phyloP scores from a whole-genome alignment of 1,140 invertebrate species.

The Homalodisca vitripennis region DNA sequence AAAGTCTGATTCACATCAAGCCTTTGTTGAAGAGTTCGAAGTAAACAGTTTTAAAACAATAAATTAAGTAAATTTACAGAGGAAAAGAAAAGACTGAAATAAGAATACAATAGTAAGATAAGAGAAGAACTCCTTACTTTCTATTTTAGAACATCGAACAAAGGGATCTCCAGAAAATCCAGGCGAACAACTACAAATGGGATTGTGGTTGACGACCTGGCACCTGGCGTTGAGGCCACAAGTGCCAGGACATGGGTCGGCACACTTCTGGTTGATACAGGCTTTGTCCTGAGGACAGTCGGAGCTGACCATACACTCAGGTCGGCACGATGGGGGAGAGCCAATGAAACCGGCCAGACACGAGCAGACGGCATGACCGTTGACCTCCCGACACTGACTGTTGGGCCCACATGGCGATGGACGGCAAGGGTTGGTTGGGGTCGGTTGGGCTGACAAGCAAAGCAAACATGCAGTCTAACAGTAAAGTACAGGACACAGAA shows the following conservation, averaged over 20 bases:
- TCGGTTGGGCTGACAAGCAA: conserved; percentile 33
- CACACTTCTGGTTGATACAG: conserved; percentile 50
- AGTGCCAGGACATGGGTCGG: conserved; percentile 49
- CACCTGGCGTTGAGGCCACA: conserved; percentile 53
- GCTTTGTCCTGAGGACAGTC: conserved; percentile 48
- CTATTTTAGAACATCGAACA: conserved; percentile 49
- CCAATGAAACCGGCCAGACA: conserved; percentile 51
- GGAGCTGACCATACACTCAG: conserved; percentile 49
- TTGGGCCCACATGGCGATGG: conserved; percentile 51
- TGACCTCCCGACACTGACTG: conserved; percentile 49
- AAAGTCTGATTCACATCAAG: too few relatives aligned
- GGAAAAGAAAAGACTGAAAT: conserved; percentile 27
- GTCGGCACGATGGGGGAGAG: conserved; percentile 49
- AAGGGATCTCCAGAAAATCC: conserved; percentile 55
- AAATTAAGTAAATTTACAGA: too few relatives aligned
- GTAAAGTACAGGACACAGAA: not conserved
- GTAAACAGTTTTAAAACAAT: too few relatives aligned
- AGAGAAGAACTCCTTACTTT: conserved; percentile 42
- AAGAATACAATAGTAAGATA: conserved; percentile 20
- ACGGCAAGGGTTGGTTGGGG: conserved; percentile 44
- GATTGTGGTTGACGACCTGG: conserved; percentile 50
- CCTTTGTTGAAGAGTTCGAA: too few relatives aligned
- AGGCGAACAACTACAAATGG: conserved; percentile 48
- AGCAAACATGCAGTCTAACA: not conserved
- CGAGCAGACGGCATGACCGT: conserved; percentile 53